Evolutionary conservation across 2,888 invertebrate genomes (phyloP).

Genomic region (Eupsilia transversa): DNA sequence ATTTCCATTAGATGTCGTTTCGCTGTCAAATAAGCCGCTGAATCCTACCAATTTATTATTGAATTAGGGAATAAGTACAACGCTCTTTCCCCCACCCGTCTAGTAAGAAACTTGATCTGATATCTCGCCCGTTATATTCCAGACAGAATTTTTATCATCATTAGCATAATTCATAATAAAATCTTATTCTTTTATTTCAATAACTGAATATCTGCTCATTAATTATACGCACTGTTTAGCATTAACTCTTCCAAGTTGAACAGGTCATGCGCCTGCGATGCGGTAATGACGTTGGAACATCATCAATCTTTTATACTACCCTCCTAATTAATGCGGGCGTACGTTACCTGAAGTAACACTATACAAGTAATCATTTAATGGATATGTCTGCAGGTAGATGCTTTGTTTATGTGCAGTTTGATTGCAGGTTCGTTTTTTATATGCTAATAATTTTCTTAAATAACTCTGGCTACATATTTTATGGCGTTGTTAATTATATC

Average conservation of each 20-base stretch:
- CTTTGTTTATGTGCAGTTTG: constrained; percentile 23
- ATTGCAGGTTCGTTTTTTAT: constrained; percentile 18
- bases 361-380: constrained; percentile 33
- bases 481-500: constrained; percentile 9
- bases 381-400: constrained; percentile 16
- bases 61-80: neutral
- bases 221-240: constrained; percentile 39
- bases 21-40: constrained; percentile 49
- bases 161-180: neutral
- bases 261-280: constrained; percentile 22
- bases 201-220: constrained; percentile 28
- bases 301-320: constrained; percentile 52
- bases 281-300: constrained; percentile 37
- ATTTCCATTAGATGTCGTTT: constrained; percentile 48
- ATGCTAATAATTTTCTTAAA: constrained; percentile 1
- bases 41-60: constrained; percentile 22
- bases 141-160: neutral
- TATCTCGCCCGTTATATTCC: neutral
- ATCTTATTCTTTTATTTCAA: constrained; percentile 31
- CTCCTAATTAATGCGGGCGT: constrained; percentile 45
- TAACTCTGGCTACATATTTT: constrained; percentile 19
- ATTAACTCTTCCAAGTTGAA: constrained; percentile 26
- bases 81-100: neutral
- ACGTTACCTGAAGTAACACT: constrained; percentile 31
- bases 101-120: neutral